Evolutionary conservation across 2,797 vertebrate genomes (phyloP).

Genomic region (Lophotriccus pileatus): DNA sequence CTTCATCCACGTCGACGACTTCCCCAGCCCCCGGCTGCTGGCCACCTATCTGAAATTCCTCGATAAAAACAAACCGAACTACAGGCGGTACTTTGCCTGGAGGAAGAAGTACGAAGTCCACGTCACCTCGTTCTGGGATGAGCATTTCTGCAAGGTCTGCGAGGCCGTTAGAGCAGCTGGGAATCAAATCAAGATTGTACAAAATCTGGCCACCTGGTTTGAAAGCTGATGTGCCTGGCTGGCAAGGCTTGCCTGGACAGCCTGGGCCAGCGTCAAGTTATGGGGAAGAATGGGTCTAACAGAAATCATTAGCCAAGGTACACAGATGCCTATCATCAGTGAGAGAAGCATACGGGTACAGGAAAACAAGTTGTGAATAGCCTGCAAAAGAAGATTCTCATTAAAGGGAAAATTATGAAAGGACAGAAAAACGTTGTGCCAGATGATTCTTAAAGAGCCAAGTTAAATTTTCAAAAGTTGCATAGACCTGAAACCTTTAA

Average conservation of each 20-base stretch:
- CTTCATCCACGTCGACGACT: conserved; percentile 94
- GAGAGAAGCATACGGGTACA: not conserved
- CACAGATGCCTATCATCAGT: not conserved
- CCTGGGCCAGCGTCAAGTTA: accelerated
- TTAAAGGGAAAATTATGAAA: not conserved
- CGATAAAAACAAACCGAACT: conserved; percentile 71
- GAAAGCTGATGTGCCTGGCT: conserved; percentile 54
- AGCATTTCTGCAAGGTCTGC: conserved; percentile 88
- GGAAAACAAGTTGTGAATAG: not conserved
- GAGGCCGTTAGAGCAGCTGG: conserved; percentile 46
- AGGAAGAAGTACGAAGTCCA: conserved; percentile 80
- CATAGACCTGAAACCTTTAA: not conserved
- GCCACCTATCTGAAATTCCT: conserved; percentile 86
- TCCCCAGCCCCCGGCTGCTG: conserved; percentile 78
- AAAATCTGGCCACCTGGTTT: conserved; percentile 76
- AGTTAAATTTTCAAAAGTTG: not conserved
- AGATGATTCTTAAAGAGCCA: not conserved
- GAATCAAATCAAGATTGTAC: conserved; percentile 57
- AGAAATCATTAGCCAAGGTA: accelerated
- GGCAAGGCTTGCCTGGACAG: not conserved
- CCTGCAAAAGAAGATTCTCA: not conserved
- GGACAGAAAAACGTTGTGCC: not conserved
- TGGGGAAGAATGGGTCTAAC: not conserved
- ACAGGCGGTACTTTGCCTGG: conserved; percentile 86
- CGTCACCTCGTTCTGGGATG: conserved; percentile 82